Evolutionary conservation across 35 echinoderm and acorn worm species (phyloP), one percentile per base, ranked within the genome.

Genomic region (Ophioderma brevispina): DNA sequence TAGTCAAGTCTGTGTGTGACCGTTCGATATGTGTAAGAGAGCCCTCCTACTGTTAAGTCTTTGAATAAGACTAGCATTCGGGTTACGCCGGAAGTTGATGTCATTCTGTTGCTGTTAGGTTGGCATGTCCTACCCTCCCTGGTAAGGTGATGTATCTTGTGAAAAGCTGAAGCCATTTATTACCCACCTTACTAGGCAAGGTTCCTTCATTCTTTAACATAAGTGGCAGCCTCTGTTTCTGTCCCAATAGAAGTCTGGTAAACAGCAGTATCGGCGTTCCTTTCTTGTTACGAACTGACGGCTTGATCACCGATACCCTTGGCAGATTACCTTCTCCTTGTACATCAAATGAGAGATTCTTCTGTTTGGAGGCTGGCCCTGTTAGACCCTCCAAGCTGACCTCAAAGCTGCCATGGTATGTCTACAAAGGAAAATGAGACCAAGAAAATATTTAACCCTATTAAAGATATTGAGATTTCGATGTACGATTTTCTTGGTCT

Each of bases 251-350:
- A 13, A 99, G 81, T 41, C 91, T 76, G 15, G 82, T 84, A 85
- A 99, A 99, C 33, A 99, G 81, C 50, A 99, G 43, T 15, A 99
- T 78, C 37, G 97, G 94, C 4, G 75, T 92, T 2, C 97, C 97
- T 75, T 99, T 99, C 88, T 99, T 99, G 88, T 99, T 99, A 38
- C 94, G 91, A 64, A 99, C 78, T 21, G 87, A 85, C 1, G 97
- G 97, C 33, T 99, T 99, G 39, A 81, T n/a, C 43, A 99, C 81
- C 0, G 97, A 86, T 25, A 99, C 91, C 31, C 97, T 89, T 38
- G 97, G 97, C 13, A 99, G 80, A 89, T 99, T 99, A 23, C 97
- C 97, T 46, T 99, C 97, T 36, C 97, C 97, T 80, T 99, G 97
- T 14, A 99, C 97, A 34, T 99, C 97, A 91, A 99, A 99, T 4